phyloP scores from a whole-genome alignment of 2,113 vertebrate species.

The Calidris pygmaea region DNA sequence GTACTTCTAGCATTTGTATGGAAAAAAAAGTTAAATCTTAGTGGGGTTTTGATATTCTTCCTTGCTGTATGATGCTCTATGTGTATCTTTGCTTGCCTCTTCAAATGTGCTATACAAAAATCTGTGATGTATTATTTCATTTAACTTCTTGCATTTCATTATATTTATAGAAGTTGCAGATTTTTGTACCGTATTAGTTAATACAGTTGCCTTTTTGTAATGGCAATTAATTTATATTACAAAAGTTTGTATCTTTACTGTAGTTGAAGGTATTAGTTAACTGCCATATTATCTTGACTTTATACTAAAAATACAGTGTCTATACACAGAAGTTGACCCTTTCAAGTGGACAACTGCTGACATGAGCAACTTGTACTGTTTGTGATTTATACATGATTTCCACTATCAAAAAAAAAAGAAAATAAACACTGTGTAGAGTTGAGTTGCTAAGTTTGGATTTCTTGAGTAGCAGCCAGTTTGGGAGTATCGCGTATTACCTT shows the following conservation, averaged over 20 bases:
- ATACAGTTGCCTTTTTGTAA: constrained; percentile 75
- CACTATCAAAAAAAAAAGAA: constrained; percentile 38
- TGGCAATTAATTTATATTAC: constrained; percentile 74
- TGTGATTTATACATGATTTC: constrained; percentile 77
- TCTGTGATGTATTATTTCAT: constrained; percentile 44
- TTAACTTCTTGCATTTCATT: constrained; percentile 65
- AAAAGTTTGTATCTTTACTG: constrained; percentile 70
- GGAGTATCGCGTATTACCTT: background rate
- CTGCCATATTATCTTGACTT: constrained; percentile 73
- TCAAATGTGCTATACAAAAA: constrained; percentile 45
- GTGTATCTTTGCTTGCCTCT: constrained; percentile 65
- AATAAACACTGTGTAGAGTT: constrained; percentile 72
- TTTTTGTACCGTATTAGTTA: constrained; percentile 74
- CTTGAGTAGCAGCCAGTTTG: constrained; percentile 10
- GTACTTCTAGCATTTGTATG: constrained; percentile 66
- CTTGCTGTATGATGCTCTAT: constrained; percentile 57
- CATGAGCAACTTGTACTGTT: constrained; percentile 64
- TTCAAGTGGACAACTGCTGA: constrained; percentile 62
- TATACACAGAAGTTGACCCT: constrained; percentile 53
- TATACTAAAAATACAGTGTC: constrained; percentile 75
- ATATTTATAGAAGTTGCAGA: constrained; percentile 74
- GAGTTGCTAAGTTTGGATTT: constrained; percentile 49
- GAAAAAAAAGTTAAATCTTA: constrained; percentile 30
- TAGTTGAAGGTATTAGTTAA: constrained; percentile 69
- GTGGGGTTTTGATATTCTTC: constrained; percentile 48